Conservation (phyloP, 2,797 vertebrate genomes). For the Myotis findleyi region DNA sequence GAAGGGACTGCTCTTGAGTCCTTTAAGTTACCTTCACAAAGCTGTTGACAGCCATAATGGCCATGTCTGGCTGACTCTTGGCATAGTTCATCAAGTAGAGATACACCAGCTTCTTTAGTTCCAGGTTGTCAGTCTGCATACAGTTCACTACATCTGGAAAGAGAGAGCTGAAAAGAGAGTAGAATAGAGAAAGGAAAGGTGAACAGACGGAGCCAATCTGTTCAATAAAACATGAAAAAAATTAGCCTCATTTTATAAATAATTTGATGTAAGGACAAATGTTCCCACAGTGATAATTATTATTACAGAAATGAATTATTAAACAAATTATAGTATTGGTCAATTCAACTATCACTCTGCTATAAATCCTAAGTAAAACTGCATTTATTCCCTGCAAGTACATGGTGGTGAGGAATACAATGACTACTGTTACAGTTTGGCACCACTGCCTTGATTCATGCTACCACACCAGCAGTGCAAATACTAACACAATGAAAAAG, state of each 20-base stretch:
- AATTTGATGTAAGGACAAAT: not conserved
- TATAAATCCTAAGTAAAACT: slow-evolving; percentile 9
- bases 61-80: slow-evolving; percentile 99
- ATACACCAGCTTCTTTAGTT: slow-evolving; percentile 98
- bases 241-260: slow-evolving; percentile 6
- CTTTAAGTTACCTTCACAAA: slow-evolving; percentile 95
- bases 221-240: not conserved
- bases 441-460: not conserved
- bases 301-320: slow-evolving; percentile 9
- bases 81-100: slow-evolving; percentile 99
- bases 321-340: slow-evolving; percentile 7
- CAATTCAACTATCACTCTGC: not conserved
- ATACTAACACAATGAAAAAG: not conserved
- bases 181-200: not conserved
- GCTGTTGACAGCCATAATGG: slow-evolving; percentile 99
- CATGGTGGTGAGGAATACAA: not conserved
- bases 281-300: not conserved
- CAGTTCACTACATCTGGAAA: slow-evolving; percentile 99
- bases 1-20: not conserved
- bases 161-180: slow-evolving; percentile 89
- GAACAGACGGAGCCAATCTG: not conserved
- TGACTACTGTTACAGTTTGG: not conserved
- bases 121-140: slow-evolving; percentile 99
- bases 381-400: not conserved
- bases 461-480: not conserved